phyloP scores from a whole-genome alignment of 2,888 invertebrate genomes.

The Melieria crassipennis region DNA sequence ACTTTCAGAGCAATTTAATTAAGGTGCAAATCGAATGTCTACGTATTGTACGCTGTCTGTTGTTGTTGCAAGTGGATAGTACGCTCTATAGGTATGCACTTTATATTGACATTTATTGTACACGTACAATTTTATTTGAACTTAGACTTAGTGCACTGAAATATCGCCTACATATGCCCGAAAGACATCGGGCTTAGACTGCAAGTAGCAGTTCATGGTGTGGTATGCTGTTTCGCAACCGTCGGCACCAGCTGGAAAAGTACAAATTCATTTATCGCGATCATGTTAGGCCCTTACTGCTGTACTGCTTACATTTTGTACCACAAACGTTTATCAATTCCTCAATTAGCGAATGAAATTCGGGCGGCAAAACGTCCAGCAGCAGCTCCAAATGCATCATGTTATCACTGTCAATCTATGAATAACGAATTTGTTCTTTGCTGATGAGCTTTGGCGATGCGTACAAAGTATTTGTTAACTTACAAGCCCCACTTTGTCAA shows the following conservation, averaged over 20 bases:
- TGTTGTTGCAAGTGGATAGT: constrained; percentile 55
- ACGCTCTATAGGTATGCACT: constrained; percentile 57
- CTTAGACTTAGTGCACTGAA: too few species aligned
- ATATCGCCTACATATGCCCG: too few species aligned
- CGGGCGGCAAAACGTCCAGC: constrained; percentile 56
- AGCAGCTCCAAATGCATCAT: constrained; percentile 56
- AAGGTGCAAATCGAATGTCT: constrained; percentile 72
- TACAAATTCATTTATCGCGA: background rate
- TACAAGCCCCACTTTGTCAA: constrained; percentile 60
- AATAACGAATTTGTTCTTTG: background rate
- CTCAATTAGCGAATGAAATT: constrained; percentile 49
- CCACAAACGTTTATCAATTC: constrained; percentile 51
- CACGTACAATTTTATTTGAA: background rate
- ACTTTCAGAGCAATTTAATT: constrained; percentile 57
- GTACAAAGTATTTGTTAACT: constrained; percentile 28
- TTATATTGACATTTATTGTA: background rate
- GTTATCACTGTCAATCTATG: constrained; percentile 56
- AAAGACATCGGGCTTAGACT: constrained; percentile 47
- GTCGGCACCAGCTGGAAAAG: constrained; percentile 56
- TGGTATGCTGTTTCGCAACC: constrained; percentile 60
- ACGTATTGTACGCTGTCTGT: constrained; percentile 58
- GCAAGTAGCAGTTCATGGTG: constrained; percentile 57
- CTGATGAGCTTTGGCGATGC: background rate
- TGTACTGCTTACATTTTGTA: constrained; percentile 52
- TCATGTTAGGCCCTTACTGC: background rate